Evolutionary conservation across 92 coral and sea anemone species (phyloP).

Genomic region (Phenganax stokvisi): DNA sequence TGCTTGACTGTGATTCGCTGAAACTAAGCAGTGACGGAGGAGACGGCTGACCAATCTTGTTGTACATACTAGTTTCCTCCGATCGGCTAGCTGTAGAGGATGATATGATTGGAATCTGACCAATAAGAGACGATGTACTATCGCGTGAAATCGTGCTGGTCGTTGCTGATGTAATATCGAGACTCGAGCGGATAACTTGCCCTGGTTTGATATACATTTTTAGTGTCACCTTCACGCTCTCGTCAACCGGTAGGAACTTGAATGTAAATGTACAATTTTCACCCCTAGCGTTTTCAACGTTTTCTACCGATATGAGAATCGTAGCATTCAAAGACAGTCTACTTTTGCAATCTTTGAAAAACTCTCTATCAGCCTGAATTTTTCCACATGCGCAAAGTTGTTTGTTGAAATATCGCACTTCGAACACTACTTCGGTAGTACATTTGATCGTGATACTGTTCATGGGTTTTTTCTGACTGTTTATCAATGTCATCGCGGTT

Average conservation of each 20-base stretch:
- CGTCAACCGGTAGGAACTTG: background rate
- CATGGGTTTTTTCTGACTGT: background rate
- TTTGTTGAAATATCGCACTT: background rate
- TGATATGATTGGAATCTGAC: too few species aligned
- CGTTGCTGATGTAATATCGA: too few species aligned
- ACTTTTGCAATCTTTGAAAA: background rate
- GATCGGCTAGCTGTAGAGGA: too few species aligned
- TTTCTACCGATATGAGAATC: background rate
- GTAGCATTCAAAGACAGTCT: background rate
- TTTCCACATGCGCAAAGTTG: background rate
- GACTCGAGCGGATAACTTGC: background rate
- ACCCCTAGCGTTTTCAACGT: background rate
- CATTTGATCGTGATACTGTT: background rate
- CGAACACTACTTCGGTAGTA: background rate
- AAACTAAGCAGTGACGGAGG: background rate
- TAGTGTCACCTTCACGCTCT: background rate
- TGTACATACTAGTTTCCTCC: too few species aligned
- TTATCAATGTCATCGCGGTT: background rate
- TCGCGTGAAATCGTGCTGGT: too few species aligned
- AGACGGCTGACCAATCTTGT: background rate
- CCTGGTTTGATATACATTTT: background rate
- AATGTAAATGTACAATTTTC: slow-evolving; percentile 2
- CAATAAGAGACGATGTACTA: too few species aligned
- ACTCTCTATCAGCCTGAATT: background rate
- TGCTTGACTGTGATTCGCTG: background rate